Conservation (phyloP, 2,113 vertebrate genomes). For the Plestiodon gilberti region DNA sequence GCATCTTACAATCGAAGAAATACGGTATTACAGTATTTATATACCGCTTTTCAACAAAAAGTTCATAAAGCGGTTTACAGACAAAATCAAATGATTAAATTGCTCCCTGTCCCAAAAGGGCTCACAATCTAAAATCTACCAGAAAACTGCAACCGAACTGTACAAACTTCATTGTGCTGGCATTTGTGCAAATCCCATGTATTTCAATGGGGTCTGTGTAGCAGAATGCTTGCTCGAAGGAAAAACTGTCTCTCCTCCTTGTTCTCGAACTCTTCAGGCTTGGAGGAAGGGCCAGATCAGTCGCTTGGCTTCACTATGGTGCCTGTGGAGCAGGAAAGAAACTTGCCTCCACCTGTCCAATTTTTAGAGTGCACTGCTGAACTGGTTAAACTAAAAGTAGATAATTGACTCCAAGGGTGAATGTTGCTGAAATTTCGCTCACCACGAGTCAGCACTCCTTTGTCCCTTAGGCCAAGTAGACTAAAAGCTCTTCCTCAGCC, state of each 20-base stretch:
- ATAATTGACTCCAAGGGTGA: background rate
- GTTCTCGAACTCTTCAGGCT: background rate
- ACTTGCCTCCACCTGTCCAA: background rate
- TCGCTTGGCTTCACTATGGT: background rate
- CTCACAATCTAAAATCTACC: too few species aligned
- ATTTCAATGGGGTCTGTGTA: background rate
- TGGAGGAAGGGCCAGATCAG: background rate
- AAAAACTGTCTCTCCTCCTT: background rate
- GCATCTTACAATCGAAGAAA: too few species aligned
- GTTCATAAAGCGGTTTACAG: too few species aligned
- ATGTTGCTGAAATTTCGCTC: background rate
- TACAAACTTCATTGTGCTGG: too few species aligned
- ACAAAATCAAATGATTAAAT: too few species aligned
- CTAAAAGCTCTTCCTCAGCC: background rate
- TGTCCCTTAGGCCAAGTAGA: background rate
- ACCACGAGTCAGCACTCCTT: too few species aligned
- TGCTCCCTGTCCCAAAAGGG: too few species aligned
- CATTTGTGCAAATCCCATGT: background rate
- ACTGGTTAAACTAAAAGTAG: background rate
- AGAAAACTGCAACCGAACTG: too few species aligned
- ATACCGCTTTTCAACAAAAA: too few species aligned
- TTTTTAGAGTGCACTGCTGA: background rate
- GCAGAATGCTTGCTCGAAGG: background rate
- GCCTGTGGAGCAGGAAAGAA: background rate
- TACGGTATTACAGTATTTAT: too few species aligned